phyloP scores from a whole-genome alignment of 2,113 vertebrate genomes.

The Anser brachyrhynchus region DNA sequence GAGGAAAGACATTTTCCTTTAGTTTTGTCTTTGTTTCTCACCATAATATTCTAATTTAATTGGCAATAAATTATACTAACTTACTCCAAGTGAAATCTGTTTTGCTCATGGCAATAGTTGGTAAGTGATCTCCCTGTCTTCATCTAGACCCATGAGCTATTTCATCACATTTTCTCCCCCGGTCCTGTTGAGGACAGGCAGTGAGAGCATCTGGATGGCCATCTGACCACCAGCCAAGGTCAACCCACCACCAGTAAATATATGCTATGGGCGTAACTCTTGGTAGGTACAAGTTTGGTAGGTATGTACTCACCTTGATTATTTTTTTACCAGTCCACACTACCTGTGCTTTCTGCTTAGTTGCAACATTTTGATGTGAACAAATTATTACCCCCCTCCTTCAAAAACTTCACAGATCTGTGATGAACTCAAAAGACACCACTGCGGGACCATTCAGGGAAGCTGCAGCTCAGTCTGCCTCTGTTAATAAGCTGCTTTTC shows the following conservation, averaged over 20 bases:
- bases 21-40: background rate
- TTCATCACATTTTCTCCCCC: background rate
- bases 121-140: background rate
- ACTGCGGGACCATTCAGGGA: background rate
- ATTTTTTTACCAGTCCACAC: background rate
- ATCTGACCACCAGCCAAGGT: accelerated
- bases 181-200: background rate
- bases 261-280: background rate
- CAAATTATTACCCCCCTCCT: background rate
- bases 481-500: background rate
- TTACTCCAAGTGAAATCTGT: background rate
- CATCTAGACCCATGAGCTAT: background rate
- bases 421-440: background rate
- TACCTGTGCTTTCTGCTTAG: background rate
- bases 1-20: background rate
- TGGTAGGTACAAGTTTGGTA: background rate
- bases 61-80: background rate
- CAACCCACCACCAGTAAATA: background rate
- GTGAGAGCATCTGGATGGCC: background rate
- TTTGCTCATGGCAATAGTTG: background rate
- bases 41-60: background rate
- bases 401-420: background rate
- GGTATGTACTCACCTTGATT: background rate
- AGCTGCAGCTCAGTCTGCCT: background rate
- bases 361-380: background rate